Conservation (phyloP, 2,113 vertebrate genomes). For the Syngnathus scovelli region DNA sequence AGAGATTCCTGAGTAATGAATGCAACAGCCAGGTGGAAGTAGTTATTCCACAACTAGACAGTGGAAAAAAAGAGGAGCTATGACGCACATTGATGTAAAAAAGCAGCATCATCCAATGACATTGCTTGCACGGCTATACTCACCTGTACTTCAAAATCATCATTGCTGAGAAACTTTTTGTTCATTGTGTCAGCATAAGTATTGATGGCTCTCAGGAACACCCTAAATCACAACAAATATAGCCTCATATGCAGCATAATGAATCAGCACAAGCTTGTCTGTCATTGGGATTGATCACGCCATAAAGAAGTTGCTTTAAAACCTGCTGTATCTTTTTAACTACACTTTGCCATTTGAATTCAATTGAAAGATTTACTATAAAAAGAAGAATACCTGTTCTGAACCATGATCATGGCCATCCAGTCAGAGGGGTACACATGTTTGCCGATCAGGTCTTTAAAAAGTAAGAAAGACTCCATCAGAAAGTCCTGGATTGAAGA, state of each 20-base stretch:
- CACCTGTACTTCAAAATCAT: slow-evolving; percentile 93
- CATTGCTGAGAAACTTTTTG: slow-evolving; percentile 90
- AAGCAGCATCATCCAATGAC: background rate
- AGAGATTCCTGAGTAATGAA: slow-evolving; percentile 98
- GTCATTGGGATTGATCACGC: background rate
- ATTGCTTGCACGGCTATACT: slow-evolving; percentile 18
- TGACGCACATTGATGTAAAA: background rate
- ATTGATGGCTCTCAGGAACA: slow-evolving; percentile 94
- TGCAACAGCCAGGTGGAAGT: slow-evolving; percentile 97
- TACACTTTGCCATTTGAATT: background rate
- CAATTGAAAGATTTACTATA: background rate
- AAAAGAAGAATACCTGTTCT: slow-evolving; percentile 81
- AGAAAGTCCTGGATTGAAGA: slow-evolving; percentile 82
- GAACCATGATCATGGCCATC: slow-evolving; percentile 99
- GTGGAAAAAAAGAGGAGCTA: background rate
- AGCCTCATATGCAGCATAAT: background rate
- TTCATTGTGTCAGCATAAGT: slow-evolving; percentile 97
- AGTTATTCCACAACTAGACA: slow-evolving; percentile 96
- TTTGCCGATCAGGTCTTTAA: slow-evolving; percentile 92
- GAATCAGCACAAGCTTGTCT: background rate
- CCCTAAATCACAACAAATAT: slow-evolving; percentile 56
- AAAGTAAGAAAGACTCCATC: slow-evolving; percentile 96
- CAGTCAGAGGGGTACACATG: slow-evolving; percentile 93
- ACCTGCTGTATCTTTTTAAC: background rate
- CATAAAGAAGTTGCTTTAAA: background rate